Evolutionary conservation across 2,888 invertebrate genomes (phyloP), one percentile per base, ranked within the genome.

Genomic region (Drosophila neotestacea): DNA sequence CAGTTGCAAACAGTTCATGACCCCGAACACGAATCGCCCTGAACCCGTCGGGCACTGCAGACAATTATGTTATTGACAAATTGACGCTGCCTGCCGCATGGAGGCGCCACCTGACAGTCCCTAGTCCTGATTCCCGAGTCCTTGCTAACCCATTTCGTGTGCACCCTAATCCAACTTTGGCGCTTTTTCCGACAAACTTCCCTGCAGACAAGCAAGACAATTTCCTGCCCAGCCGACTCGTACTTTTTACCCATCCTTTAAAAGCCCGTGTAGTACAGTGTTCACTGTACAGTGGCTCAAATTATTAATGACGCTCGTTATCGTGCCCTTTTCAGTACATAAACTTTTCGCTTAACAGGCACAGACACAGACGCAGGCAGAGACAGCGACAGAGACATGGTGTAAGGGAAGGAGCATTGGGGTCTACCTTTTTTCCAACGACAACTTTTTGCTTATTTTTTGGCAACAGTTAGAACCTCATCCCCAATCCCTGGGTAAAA

Each of bases 231-330:
- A 60, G 46, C 27, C 34, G 36, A 10, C 27, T 32, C 32, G 32
- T 32, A 32, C 32, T 32, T 7, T 30, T 5, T 30, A 4, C 30
- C 30, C 30, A 30, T 32, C 32, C 7, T 2, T 13, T 36, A 36
- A 4, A 10, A 42, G 42, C 11, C 30, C 16, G 52, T 54, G 52
- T 30, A 13, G 9, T 41, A 38, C 30, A 27, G 51, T 30, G 39
- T 42, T 30, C 30, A 44, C 28, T 44, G 63, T 54, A 65, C 68
- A 70, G 69, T 69, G 67, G 71, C 86, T 86, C 88, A 86, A 85
- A 90, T 91, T 92, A 92, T 92, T 91, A 92, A 92, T 91, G 90
- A 79, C 81, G 77, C 91, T 92, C 90, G 92, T 92, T 92, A 92
- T 92, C 92, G 65, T 91, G 88, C 88, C 88, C 86, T 86, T 91